These are phyloP conservation scores for Fringilla coelebs DNA, from an alignment of 2,797 vertebrate genomes.

Conservation along the genomic window DNA sequence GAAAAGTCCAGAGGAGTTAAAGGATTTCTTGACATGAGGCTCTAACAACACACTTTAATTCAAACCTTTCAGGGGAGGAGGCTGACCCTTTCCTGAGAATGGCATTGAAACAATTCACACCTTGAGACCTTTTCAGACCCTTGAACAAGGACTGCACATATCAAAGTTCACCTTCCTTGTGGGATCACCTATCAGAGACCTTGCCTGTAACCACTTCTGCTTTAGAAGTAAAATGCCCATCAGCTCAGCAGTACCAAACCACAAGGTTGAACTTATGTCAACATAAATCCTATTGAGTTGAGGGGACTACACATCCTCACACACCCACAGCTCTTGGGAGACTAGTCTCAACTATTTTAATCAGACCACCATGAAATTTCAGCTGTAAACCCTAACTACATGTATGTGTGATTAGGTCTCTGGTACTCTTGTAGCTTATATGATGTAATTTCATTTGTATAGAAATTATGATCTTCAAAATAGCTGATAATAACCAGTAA, in stretches of 20 bases:
- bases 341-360: background rate
- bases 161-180: background rate
- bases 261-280: background rate
- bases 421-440: background rate
- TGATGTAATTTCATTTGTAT: background rate
- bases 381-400: background rate
- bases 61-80: background rate
- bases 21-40: background rate
- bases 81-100: background rate
- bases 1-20: background rate
- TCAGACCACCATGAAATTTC: background rate
- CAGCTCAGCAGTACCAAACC: background rate
- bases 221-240: background rate
- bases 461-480: background rate
- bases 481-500: background rate
- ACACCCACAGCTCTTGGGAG: background rate
- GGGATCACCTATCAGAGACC: background rate
- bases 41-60: background rate
- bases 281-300: background rate
- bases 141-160: background rate
- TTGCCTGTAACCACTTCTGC: fast-evolving
- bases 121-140: background rate
- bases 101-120: background rate
- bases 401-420: background rate
- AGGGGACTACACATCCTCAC: background rate